Percentiles rank a stretch among this genome's conserved stretches.
Evolutionary conservation across 2,113 vertebrate species (phyloP).

Genomic region (Scatophagus argus): DNA sequence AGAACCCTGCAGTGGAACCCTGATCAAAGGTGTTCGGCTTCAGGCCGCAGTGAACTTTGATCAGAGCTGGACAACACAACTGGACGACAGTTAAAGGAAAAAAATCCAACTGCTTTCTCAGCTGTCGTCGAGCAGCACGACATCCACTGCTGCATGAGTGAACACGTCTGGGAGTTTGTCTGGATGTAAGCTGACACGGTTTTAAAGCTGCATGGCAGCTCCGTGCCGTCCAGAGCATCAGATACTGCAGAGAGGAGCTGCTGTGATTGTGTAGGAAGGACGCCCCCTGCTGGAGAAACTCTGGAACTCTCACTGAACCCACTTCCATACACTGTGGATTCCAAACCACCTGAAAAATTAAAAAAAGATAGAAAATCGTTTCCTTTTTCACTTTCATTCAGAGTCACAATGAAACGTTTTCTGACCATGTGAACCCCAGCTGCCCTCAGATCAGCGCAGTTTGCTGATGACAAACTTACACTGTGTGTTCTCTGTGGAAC

Average conservation of each 20-base stretch:
- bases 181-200: background rate
- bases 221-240: background rate
- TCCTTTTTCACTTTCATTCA: too few relatives aligned
- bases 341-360: too few relatives aligned
- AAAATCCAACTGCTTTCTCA: rapidly evolving
- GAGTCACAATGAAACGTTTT: background rate
- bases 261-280: constrained; percentile 11
- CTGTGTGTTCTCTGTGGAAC: background rate
- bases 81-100: background rate
- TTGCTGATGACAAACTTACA: background rate
- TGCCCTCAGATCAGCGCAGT: background rate
- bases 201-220: background rate
- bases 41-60: background rate
- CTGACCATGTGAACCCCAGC: background rate
- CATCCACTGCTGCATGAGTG: background rate
- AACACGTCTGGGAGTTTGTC: background rate
- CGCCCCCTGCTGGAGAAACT: constrained; percentile 70
- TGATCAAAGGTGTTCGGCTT: background rate
- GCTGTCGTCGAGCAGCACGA: background rate
- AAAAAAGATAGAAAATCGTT: too few relatives aligned
- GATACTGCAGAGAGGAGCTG: background rate
- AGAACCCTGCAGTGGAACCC: background rate
- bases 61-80: background rate
- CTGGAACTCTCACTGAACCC: background rate
- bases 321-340: too few relatives aligned